Evolutionary conservation across 2,113 vertebrate species (phyloP).

Genomic region (Podiceps cristatus): DNA sequence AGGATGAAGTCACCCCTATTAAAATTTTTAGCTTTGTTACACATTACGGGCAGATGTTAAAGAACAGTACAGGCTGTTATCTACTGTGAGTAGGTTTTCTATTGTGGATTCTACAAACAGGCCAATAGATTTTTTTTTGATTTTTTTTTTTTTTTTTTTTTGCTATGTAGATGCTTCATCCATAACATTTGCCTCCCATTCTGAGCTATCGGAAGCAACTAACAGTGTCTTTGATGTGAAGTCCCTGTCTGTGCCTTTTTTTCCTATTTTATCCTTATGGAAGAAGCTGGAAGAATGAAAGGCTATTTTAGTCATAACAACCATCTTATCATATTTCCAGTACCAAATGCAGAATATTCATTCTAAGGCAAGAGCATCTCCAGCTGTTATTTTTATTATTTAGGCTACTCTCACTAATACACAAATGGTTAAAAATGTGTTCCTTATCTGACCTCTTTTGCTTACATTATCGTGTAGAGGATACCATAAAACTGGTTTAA

Average conservation of each 20-base stretch:
- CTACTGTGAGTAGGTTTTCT: background rate
- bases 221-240: background rate
- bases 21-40: slow-evolving; percentile 25
- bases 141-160: background rate
- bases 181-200: background rate
- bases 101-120: background rate
- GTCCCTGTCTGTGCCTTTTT: background rate
- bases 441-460: slow-evolving; percentile 11
- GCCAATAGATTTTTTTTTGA: background rate
- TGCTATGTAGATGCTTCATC: background rate
- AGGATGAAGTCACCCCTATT: slow-evolving; percentile 11
- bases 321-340: background rate
- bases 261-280: background rate
- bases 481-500: slow-evolving; percentile 50
- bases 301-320: background rate
- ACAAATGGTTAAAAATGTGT: slow-evolving; percentile 4
- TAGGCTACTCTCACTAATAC: background rate
- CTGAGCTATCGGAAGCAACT: background rate
- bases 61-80: background rate
- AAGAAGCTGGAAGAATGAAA: background rate
- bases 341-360: background rate
- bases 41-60: slow-evolving; percentile 52
- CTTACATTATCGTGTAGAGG: background rate
- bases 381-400: background rate
- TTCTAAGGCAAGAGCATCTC: background rate